phyloP scores from a whole-genome alignment of 2,888 invertebrate species.

The Glaucopsyche alexis region DNA sequence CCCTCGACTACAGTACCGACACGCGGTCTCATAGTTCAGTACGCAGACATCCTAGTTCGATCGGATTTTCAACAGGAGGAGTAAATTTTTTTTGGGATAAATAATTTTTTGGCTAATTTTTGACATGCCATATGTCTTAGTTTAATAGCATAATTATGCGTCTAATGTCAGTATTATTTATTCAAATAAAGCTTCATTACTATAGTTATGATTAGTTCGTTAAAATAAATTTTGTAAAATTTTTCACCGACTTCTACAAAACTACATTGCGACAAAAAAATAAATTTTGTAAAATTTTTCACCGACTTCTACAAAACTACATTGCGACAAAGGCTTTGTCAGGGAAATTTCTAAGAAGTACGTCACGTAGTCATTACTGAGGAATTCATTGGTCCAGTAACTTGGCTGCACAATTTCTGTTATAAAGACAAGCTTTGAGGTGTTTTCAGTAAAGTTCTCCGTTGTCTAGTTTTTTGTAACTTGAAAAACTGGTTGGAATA shows the following conservation, averaged over 20 bases:
- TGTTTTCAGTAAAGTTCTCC: not conserved
- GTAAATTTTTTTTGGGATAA: too few relatives aligned
- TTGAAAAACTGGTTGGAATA: not conserved
- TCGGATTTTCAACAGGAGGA: too few relatives aligned
- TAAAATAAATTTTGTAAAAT: not conserved
- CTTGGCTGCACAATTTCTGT: conserved; percentile 10
- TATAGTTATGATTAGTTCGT: not conserved
- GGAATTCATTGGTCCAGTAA: conserved; percentile 2
- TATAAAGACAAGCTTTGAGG: conserved; percentile 16
- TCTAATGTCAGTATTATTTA: too few relatives aligned
- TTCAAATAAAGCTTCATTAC: too few relatives aligned
- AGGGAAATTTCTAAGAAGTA: conserved; percentile 10
- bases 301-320: not conserved
- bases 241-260: not conserved
- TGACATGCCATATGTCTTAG: too few relatives aligned
- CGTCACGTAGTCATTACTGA: not conserved
- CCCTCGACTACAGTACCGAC: too few relatives aligned
- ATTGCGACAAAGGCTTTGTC: conserved; percentile 19
- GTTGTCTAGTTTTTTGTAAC: not conserved
- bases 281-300: not conserved
- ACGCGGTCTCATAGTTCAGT: too few relatives aligned
- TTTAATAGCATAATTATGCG: too few relatives aligned
- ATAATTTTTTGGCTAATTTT: too few relatives aligned
- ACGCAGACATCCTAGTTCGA: too few relatives aligned
- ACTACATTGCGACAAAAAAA: not conserved